Evolutionary conservation across 1,140 invertebrate species (phyloP).

Genomic region (Trypoxylus dichotomus): DNA sequence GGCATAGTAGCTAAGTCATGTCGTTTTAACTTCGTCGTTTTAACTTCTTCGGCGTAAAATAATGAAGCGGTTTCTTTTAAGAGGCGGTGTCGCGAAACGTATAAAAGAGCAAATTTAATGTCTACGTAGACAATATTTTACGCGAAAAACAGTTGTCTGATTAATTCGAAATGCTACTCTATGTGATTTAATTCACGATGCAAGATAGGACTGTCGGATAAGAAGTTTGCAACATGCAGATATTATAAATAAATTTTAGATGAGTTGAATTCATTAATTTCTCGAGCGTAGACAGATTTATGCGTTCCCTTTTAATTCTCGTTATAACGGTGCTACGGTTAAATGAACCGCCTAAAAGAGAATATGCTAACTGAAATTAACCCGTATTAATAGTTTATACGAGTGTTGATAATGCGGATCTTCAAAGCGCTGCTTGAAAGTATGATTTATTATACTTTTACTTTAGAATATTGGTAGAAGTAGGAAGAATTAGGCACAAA

Average conservation of each 20-base stretch:
- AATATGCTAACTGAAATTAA: slow-evolving; percentile 18
- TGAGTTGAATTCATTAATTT: slow-evolving; percentile 24
- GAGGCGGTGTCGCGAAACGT: slow-evolving; percentile 9
- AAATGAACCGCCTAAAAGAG: not conserved
- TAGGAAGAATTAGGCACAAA: too few species aligned
- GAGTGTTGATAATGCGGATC: not conserved
- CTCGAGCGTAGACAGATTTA: slow-evolving; percentile 8
- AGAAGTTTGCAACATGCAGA: slow-evolving; percentile 1
- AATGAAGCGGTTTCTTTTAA: not conserved
- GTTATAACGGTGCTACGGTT: slow-evolving; percentile 1
- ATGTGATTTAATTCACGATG: slow-evolving; percentile 14
- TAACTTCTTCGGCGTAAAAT: not conserved
- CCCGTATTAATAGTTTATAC: not conserved
- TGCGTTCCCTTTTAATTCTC: slow-evolving; percentile 21
- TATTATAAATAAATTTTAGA: slow-evolving; percentile 25
- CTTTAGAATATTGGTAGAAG: too few species aligned
- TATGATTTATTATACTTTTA: not conserved
- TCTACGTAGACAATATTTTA: slow-evolving; percentile 14
- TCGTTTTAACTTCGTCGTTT: too few species aligned
- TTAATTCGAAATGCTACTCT: slow-evolving; percentile 20
- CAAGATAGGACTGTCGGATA: not conserved
- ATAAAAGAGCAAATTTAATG: slow-evolving; percentile 17
- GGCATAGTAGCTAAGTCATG: not conserved
- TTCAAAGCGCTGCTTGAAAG: too few species aligned
- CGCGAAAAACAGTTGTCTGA: slow-evolving; percentile 16